Percentiles rank a stretch among this genome's conserved stretches.
Conservation (phyloP, 2,888 invertebrate species). For the Trichopoda pennipes region DNA sequence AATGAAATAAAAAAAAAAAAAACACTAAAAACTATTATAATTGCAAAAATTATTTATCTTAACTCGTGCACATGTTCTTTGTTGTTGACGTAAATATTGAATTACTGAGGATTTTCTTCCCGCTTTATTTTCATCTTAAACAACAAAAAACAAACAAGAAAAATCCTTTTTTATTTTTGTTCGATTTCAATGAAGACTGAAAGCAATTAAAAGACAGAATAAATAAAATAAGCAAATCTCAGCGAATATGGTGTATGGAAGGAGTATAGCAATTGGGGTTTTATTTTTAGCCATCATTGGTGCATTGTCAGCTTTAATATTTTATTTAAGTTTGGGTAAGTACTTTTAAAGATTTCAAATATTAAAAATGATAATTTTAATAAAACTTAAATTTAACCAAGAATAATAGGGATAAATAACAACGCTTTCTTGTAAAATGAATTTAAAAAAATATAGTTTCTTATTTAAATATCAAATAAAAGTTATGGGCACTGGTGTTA, state of each 20-base stretch:
- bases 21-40: conserved; percentile 20
- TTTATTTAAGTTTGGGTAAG: conserved; percentile 80
- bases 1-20: conserved; percentile 6
- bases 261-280: conserved; percentile 79
- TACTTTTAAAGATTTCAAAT: conserved; percentile 14
- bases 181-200: conserved; percentile 21
- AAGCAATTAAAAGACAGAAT: conserved; percentile 22
- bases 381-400: neutral
- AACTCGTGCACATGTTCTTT: neutral
- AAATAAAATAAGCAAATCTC: neutral
- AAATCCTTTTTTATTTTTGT: conserved; percentile 21
- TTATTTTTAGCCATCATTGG: conserved; percentile 76
- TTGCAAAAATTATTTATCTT: conserved; percentile 35
- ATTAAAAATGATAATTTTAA: neutral
- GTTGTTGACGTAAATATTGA: conserved; percentile 45
- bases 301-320: conserved; percentile 77
- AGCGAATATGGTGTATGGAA: conserved; percentile 77
- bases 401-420: neutral
- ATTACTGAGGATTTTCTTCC: conserved; percentile 46
- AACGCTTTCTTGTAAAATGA: neutral
- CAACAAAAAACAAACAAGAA: no score
- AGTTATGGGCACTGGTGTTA: no score
- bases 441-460: no score
- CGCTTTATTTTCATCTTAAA: neutral
- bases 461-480: no score